Conservation (phyloP, 2,888 invertebrate species). For the Drosophila flavopinicola region DNA sequence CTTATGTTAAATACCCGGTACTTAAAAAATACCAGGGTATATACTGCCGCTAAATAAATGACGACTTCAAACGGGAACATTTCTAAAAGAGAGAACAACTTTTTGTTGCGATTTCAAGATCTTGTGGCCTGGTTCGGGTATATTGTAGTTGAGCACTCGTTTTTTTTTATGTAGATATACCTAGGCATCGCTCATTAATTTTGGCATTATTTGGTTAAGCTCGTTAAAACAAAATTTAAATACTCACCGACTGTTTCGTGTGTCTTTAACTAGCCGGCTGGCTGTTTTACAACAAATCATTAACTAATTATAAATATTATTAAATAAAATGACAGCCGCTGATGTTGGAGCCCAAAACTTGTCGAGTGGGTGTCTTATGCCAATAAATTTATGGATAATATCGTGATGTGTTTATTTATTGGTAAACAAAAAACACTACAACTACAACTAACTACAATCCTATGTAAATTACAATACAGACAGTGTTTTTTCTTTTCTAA, state of each 20-base stretch:
- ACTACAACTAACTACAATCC: conserved; percentile 46
- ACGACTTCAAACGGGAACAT: not conserved
- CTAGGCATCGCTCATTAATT: conserved; percentile 42
- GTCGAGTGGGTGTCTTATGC: conserved; percentile 19
- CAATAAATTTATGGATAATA: conserved; percentile 43
- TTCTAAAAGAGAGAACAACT: not conserved
- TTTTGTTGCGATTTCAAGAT: not conserved
- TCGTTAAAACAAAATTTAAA: conserved; percentile 58
- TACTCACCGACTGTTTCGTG: conserved; percentile 32
- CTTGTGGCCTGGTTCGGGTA: conserved; percentile 11
- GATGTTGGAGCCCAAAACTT: conserved; percentile 26
- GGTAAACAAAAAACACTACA: conserved; percentile 41
- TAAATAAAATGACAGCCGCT: conserved; percentile 34
- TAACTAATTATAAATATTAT: conserved; percentile 49
- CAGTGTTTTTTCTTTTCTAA: conserved; percentile 33
- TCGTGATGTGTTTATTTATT: conserved; percentile 46
- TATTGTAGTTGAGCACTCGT: conserved; percentile 24
- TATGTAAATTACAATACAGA: conserved; percentile 58
- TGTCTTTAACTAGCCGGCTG: conserved; percentile 19
- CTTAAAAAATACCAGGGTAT: conserved; percentile 7
- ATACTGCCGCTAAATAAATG: not conserved
- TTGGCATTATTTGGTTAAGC: conserved; percentile 48
- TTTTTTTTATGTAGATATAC: not conserved
- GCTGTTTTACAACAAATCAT: conserved; percentile 58
- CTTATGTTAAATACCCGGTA: conserved; percentile 1